Percentiles rank a stretch among this genome's conserved stretches.
phyloP scores from a whole-genome alignment of 1,140 invertebrate species.

The Trachymyrmex cornetzi region DNA sequence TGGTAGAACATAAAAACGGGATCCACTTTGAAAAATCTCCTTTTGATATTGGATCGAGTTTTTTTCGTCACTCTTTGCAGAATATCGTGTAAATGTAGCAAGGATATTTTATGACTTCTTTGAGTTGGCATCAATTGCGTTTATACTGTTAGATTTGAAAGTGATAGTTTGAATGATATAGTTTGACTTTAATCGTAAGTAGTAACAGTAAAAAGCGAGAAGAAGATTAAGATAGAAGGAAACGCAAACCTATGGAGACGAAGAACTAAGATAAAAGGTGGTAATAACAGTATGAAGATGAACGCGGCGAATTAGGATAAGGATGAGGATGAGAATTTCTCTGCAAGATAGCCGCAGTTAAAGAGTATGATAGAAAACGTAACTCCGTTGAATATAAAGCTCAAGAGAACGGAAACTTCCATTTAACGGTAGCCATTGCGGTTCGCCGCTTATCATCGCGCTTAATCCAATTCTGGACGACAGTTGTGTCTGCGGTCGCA shows the following conservation, averaged over 20 bases:
- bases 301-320: slow-evolving; percentile 13
- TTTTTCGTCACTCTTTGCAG: neutral
- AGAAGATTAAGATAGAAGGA: neutral
- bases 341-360: neutral
- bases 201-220: neutral
- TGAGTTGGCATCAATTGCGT: neutral
- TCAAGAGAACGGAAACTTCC: slow-evolving; percentile 63
- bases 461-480: slow-evolving; percentile 66
- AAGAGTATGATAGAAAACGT: slow-evolving; percentile 18
- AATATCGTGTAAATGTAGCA: neutral
- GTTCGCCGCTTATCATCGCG: slow-evolving; percentile 68
- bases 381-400: slow-evolving; percentile 12
- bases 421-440: slow-evolving; percentile 71
- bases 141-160: neutral
- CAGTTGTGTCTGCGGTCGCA: slow-evolving; percentile 67
- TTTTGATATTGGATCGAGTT: neutral
- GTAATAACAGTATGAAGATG: neutral
- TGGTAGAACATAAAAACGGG: neutral
- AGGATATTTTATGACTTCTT: neutral
- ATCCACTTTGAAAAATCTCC: neutral
- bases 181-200: neutral
- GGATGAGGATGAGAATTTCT: slow-evolving; percentile 8
- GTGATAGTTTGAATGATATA: slow-evolving; percentile 5
- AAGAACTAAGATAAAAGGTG: neutral
- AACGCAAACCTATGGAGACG: too few species aligned